Evolutionary conservation across 2,888 invertebrate species (phyloP), one percentile per base, ranked within the genome.

Genomic region (Drosophila stalkeri): DNA sequence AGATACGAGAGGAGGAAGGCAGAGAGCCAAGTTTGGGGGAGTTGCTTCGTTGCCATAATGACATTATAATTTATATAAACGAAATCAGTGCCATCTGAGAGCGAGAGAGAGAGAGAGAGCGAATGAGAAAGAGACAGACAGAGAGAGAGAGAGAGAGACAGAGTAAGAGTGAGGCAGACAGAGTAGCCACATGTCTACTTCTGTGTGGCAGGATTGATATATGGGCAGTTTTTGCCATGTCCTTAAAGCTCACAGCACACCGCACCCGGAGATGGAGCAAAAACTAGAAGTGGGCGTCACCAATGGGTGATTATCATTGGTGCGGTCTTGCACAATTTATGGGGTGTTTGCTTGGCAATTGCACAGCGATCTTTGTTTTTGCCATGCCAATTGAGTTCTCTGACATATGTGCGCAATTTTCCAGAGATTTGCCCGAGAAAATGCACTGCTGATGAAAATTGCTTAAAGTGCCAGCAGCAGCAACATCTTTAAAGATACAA

Each of bases 61-160:
- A 90, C 91, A 91, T 89, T 91, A 91, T 91, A 91, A 91, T 91
- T 91, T 91, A 90, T 91, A 90, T 91, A 86, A 91, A 86, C 86
- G 87, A 90, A 90, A 87, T 84, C 90, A 87, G 91, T 80, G 84
- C 80, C 68, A 70, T 72, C 74, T 62, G 68, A 37, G 39, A 31
- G 49, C 44, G 39, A 62, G 35, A 41, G 52, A 51, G 20, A 6
- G 51, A 44, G 51, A 49, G 43, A 6, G 12, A 33, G 55, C 54
- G 52, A 43, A 16, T 16, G 16, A 39, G 16, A 16, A 6, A 8
- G 33, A 54, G 69, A 51, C 18, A 47, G 79, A 41, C 39, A 20
- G 47, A 49, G 37, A 33, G 47, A 43, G 55, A 54, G 20, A 11
- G 35, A 51, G 47, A 6, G 8, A n/a, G 52, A 52, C 55, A 41